Base-by-base conservation (phyloP, 2,113 vertebrate species). In the Platycercus adscitus region DNA sequence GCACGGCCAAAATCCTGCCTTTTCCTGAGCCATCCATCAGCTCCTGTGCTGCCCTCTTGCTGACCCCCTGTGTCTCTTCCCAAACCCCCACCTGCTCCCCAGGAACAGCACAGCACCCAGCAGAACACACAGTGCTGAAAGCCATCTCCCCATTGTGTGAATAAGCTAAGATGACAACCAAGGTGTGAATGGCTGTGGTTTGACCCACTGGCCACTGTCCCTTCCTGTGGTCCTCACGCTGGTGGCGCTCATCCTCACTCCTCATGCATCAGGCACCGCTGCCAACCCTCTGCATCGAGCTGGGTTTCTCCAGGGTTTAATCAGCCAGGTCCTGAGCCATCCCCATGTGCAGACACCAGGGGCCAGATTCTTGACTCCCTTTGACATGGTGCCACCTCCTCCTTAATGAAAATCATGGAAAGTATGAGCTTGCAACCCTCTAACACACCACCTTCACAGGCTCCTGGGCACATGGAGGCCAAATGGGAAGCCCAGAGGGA, bases 111-210 rank as follows among this genome's bases (percentile, higher is more conserved):
- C 35, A 25, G 50, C 37, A 69, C 26, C 73, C 17, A 2, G 0
- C n/a, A 66, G 68, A 44, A 39, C 61, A 18, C 14, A 0, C 3
- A 3, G n/a, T 8, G 20, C 43, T 20, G 24, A 50, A 82, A 41
- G 7, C 50, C 71, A 35, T 71, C 69, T 65, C 31, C 61, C 55
- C 44, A 56, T 25, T 15, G 55, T 16, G 41, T 56, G 44, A 64
- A 7, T 8, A 50, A 60, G 55, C 66, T 11, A 3, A 41, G 61
- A 11, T 68, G 21, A 44, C 76, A 91, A 9, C 4, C 5, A 11
- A 71, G 24, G 31, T 50, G 49, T 47, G 31, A 64, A 44, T 0
- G 0, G 35, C 41, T 15, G n/a, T 0, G 0, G 10, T 39, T 55
- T 75, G 64, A 81, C 49, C 60, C 6, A 11, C 28, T 33, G 64